Percentiles rank a stretch among this genome's conserved stretches.
These are phyloP conservation scores for Rhodeus uyekii DNA, from an alignment of 2,797 vertebrate species.

Conservation along the genomic window DNA sequence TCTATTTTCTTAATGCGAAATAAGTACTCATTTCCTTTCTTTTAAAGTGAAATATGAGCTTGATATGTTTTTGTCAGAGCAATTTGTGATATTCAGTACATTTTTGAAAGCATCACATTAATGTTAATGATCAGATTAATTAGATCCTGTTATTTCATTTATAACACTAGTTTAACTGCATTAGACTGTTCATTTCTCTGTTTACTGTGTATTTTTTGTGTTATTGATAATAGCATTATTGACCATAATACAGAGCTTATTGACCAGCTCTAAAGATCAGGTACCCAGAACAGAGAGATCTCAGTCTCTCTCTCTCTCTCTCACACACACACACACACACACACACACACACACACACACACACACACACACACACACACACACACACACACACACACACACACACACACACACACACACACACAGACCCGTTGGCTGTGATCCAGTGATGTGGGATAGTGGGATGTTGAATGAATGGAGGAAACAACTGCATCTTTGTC, in stretches of 20 bases:
- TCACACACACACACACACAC: neutral
- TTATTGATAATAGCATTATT: too few relatives aligned
- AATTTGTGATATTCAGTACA: neutral
- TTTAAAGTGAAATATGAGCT: neutral
- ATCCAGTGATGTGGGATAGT: constrained; percentile 5
- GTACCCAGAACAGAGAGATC: constrained; percentile 15
- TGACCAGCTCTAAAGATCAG: neutral
- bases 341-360: neutral
- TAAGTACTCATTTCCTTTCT: neutral
- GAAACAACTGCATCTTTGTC: constrained; percentile 54
- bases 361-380: neutral
- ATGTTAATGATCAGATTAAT: neutral
- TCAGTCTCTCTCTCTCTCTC: constrained; percentile 1
- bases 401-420: neutral
- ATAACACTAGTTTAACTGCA: neutral
- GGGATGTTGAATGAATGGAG: constrained; percentile 32
- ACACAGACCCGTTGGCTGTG: neutral
- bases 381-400: neutral
- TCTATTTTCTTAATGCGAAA: neutral
- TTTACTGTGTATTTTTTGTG: neutral
- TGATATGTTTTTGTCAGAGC: neutral
- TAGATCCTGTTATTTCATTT: neutral
- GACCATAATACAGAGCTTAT: too few relatives aligned
- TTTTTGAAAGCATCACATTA: neutral
- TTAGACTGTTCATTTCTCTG: neutral